Conservation (phyloP, 2,888 invertebrate genomes). For the Petrolisthes cinctipes region DNA sequence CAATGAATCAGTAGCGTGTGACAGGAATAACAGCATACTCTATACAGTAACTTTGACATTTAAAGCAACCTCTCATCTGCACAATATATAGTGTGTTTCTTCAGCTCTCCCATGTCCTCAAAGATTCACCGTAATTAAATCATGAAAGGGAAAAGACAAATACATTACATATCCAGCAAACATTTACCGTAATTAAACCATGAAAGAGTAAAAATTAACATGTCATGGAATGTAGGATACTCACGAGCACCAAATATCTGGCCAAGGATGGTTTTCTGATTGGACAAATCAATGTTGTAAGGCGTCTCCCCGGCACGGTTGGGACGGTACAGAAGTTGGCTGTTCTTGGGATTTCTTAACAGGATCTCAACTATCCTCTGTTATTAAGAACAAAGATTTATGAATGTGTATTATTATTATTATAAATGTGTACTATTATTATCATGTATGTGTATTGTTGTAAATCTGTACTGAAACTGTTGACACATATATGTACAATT, state of each 20-base stretch:
- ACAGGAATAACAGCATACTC: no score
- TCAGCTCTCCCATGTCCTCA: no score
- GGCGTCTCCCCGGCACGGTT: conserved; percentile 96
- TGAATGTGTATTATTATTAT: no score
- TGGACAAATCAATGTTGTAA: conserved; percentile 95
- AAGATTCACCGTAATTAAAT: no score
- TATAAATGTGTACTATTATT: no score
- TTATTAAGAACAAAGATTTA: neutral
- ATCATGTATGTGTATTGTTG: no score
- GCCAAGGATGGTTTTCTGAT: conserved; percentile 93
- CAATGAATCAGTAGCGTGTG: no score
- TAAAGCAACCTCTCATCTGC: no score
- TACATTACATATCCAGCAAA: neutral
- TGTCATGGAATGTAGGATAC: conserved; percentile 67
- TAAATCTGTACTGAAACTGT: no score
- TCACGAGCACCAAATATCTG: conserved; percentile 93
- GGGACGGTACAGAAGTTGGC: conserved; percentile 92
- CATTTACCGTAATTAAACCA: neutral
- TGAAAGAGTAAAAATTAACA: neutral
- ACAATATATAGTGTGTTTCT: no score
- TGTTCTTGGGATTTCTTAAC: conserved; percentile 94
- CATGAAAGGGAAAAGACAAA: neutral
- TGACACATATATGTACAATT: neutral
- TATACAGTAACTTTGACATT: no score
- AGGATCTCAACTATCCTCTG: conserved; percentile 88